phyloP scores from a whole-genome alignment of 1,140 invertebrate species.

The Drosophila malerkotliana region DNA sequence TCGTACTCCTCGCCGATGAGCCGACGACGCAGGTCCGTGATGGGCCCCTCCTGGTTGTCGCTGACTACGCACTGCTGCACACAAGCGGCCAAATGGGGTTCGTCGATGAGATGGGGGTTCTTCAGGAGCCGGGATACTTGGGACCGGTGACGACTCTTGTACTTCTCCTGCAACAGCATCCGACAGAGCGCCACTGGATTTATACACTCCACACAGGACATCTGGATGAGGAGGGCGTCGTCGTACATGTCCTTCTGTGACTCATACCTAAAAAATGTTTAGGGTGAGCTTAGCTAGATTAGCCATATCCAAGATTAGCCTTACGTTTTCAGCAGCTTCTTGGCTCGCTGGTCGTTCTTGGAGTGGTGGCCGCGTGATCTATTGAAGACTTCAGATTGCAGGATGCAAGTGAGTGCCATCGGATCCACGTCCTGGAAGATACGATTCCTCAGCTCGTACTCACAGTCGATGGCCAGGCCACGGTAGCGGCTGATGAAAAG shows the following conservation, averaged over 20 bases:
- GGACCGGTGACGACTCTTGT: conserved; percentile 66
- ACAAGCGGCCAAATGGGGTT: conserved; percentile 88
- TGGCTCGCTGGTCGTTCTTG: conserved; percentile 72
- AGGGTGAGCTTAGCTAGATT: neutral
- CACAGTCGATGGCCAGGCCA: conserved; percentile 80
- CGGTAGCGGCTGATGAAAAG: conserved; percentile 66
- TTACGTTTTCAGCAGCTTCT: conserved; percentile 62
- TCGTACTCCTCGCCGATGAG: conserved; percentile 92
- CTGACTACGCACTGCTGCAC: conserved; percentile 86
- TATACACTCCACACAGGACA: conserved; percentile 85
- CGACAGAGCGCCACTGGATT: conserved; percentile 88
- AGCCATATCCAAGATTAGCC: conserved; percentile 1
- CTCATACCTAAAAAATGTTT: conserved; percentile 45
- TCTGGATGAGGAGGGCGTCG: conserved; percentile 85
- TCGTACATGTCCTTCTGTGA: conserved; percentile 75
- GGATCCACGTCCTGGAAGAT: conserved; percentile 81
- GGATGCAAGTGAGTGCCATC: conserved; percentile 85
- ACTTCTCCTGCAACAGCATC: conserved; percentile 87
- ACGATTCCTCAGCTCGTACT: conserved; percentile 70
- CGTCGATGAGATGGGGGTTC: conserved; percentile 88
- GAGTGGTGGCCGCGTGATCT: conserved; percentile 84
- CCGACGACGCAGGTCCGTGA: conserved; percentile 89
- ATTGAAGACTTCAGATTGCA: conserved; percentile 76
- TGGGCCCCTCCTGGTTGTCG: conserved; percentile 90
- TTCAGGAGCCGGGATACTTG: conserved; percentile 86